phyloP scores from a whole-genome alignment of 1,140 invertebrate species.

The Lepidurus arcticus region DNA sequence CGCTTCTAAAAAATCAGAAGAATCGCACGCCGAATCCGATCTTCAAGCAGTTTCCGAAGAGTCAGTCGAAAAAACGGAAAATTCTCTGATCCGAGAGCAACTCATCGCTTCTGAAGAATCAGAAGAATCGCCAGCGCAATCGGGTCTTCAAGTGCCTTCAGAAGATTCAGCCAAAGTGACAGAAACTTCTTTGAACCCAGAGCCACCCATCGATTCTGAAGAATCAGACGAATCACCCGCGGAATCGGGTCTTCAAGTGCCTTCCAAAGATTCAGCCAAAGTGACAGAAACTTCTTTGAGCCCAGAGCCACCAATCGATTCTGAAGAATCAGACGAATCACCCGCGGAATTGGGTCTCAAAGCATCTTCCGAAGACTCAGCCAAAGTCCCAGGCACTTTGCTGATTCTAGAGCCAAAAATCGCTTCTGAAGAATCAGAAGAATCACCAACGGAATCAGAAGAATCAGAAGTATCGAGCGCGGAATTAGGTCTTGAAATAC shows the following conservation, averaged over 20 bases:
- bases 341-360: neutral
- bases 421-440: neutral
- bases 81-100: no score
- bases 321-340: neutral
- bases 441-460: neutral
- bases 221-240: neutral
- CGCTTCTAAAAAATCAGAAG: neutral
- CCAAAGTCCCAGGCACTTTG: neutral
- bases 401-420: neutral
- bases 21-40: neutral
- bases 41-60: neutral
- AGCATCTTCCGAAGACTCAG: no score
- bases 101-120: neutral
- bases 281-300: neutral
- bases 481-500: neutral
- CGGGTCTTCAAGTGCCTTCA: no score
- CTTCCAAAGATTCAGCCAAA: neutral
- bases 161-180: no score
- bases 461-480: neutral
- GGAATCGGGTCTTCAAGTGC: neutral
- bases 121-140: neutral
- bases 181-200: no score
- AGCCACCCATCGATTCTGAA: neutral
- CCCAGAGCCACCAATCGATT: neutral
- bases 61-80: neutral